Base-by-base conservation (phyloP, 2,888 invertebrate species). In the Lucinisca nassula region DNA sequence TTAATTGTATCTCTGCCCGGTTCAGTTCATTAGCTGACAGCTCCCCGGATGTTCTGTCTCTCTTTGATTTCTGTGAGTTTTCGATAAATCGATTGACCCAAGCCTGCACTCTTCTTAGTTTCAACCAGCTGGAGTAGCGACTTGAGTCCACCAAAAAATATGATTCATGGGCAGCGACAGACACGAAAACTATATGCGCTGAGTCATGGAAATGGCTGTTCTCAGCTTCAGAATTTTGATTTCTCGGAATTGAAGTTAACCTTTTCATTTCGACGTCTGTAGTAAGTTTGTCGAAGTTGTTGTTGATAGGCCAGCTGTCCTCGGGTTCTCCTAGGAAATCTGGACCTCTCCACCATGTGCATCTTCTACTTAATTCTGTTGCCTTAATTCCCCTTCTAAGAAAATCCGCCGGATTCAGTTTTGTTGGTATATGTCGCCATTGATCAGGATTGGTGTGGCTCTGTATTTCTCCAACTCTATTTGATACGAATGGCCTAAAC, bases 401-500 rank as follows among this genome's bases (percentile, higher is more conserved):
- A 67, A 67, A 35, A 67, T 67, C 61, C n/a, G 61, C 6, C 21
- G 61, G 61, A 30, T 58, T 58, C 61, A 58, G 24, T 27, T 80
- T 38, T 32, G 55, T 74, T 14, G 81, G 58, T 37, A 81, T 38
- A 58, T 74, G 21, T 32, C 75, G 67, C 74, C 75, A 75, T 24
- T 75, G 81, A 30, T 55, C 58, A 1, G 81, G 73, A 17, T 73
- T 55, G 8, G 74, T 35, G 32, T 38, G 37, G 51, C 45, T 49
- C 8, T 89, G 89, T 27, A 90, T 87, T 79, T 88, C 80, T 21
- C 85, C 83, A 17, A 84, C 75, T 21, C 87, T 76, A 79, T 91
- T 90, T 0, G 89, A 76, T 32, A 91, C 88, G 82, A 88, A 91
- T 21, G 91, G 73, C 55, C 87, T 88, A 61, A 74, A 85, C 3